phyloP scores from a whole-genome alignment of 2,797 vertebrate species.

The Monodelphis domestica region DNA sequence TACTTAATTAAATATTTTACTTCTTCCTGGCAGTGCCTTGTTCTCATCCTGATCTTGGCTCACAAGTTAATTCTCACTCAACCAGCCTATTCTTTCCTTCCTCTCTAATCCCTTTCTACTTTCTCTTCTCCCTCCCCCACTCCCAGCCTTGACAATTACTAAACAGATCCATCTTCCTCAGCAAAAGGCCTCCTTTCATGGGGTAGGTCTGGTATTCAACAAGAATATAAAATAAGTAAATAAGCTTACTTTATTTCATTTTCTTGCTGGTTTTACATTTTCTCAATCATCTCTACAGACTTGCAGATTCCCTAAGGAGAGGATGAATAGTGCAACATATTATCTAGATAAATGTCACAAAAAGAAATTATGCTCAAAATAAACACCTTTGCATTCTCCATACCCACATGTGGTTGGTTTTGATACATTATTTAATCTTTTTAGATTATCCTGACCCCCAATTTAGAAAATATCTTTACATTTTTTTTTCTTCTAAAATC shows the following conservation, averaged over 20 bases:
- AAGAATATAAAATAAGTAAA: not conserved
- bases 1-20: not conserved
- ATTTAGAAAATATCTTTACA: slow-evolving; percentile 57
- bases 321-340: not conserved
- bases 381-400: not conserved
- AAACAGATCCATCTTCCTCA: slow-evolving; percentile 30
- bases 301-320: slow-evolving; percentile 39
- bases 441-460: slow-evolving; percentile 28
- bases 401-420: slow-evolving; percentile 15
- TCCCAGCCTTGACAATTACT: slow-evolving; percentile 8
- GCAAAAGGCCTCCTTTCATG: slow-evolving; percentile 14
- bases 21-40: not conserved
- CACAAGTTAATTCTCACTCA: not conserved
- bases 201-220: not conserved
- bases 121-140: not conserved
- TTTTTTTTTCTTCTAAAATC: slow-evolving; percentile 44
- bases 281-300: slow-evolving; percentile 15
- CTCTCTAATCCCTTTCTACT: not conserved
- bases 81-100: not conserved
- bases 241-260: not conserved
- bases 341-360: slow-evolving; percentile 55
- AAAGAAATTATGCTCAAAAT: slow-evolving; percentile 2
- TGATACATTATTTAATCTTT: slow-evolving; percentile 34
- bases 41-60: not conserved
- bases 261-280: slow-evolving; percentile 55